Evolutionary conservation across 2,113 vertebrate genomes (phyloP), one percentile per base, ranked within the genome.

Genomic region (Psophia crepitans): DNA sequence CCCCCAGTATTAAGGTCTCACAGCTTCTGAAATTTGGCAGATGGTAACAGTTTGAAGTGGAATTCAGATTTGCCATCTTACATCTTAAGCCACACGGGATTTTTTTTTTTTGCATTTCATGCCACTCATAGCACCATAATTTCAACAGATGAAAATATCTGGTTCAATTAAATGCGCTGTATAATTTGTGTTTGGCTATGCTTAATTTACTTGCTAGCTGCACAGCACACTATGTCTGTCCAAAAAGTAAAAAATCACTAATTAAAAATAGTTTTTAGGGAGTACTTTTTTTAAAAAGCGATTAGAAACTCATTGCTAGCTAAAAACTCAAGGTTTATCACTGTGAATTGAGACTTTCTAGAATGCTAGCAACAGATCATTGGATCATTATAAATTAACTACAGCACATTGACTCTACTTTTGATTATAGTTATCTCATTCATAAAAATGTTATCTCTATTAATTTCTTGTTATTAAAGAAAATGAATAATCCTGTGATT

Each of bases 401-500:
- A 26, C 30, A 90, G 61, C 0, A 5, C 64, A 60, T 10, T 41
- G 91, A 85, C 70, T 87, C 58, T 37, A 49, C 61, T 70, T 91
- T 87, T 76, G 80, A 93, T 81, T 81, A 64, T 22, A 84, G 57
- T 48, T 84, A 69, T 11, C 73, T 83, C n/a, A 44, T 87, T 93
- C 61, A 93, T 65, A 90, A 89, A 92, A 93, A 44, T 13, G 49
- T 81, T 89, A 44, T 23, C 82, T 44, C 80, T 71, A n/a, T 79
- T 89, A 56, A 33, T 89, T 46, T 65, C 54, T 51, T 58, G 64
- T 87, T 89, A 78, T 60, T 92, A 83, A 68, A 85, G 30, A 76
- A 96, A 82, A 94, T 60, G 11, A 91, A 75, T 84, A 92, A 87
- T 48, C 33, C 58, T 64, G 19, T 71, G 89, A 86, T 89, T 96